These are phyloP conservation scores for Melanaphis sacchari DNA, from an alignment of 1,140 invertebrate genomes.

Conservation along the genomic window DNA sequence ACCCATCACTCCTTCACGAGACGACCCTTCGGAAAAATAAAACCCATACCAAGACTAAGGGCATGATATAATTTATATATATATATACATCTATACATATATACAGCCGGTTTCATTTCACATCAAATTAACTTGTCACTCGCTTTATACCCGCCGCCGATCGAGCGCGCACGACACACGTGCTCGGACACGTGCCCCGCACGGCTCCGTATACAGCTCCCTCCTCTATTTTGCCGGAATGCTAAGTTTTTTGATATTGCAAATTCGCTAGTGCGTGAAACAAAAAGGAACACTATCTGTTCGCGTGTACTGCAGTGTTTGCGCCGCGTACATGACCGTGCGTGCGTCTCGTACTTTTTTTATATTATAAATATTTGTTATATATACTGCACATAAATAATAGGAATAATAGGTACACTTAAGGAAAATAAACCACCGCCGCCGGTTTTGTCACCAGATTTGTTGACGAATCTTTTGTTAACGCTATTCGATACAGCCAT, in stretches of 20 bases:
- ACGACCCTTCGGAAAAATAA: neutral
- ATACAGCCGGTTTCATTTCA: slow-evolving; percentile 50
- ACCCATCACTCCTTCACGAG: neutral
- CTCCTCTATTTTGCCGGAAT: neutral
- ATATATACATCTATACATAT: neutral
- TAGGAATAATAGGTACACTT: neutral
- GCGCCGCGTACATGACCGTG: neutral
- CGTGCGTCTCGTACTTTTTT: neutral
- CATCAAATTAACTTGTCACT: slow-evolving; percentile 57
- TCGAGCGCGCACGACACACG: slow-evolving; percentile 26
- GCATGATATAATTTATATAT: neutral
- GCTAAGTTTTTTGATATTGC: slow-evolving; percentile 50
- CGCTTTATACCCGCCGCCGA: neutral
- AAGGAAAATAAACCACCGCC: neutral
- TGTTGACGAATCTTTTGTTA: slow-evolving; percentile 4
- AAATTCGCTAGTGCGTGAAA: slow-evolving; percentile 19
- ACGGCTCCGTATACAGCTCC: neutral
- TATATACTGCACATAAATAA: neutral
- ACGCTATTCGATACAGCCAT: neutral
- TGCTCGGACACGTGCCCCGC: slow-evolving; percentile 40
- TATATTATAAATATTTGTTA: neutral
- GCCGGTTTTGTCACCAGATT: slow-evolving; percentile 1
- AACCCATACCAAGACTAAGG: neutral
- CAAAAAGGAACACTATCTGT: neutral
- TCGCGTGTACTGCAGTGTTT: neutral